phyloP scores from a whole-genome alignment of 2,113 vertebrate genomes.

The Syngnathus floridae region DNA sequence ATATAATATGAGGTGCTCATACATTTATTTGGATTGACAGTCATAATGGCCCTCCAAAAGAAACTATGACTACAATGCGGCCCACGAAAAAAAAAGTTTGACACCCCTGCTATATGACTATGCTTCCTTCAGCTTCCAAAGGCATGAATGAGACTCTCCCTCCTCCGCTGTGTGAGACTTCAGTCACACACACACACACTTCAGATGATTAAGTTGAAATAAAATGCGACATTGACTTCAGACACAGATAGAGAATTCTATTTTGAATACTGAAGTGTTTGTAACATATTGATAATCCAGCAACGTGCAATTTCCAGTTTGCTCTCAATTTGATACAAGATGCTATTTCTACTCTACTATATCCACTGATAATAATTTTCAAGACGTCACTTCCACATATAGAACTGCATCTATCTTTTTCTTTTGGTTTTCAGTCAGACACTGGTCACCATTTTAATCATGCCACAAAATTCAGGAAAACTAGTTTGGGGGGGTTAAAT shows the following conservation, averaged over 20 bases:
- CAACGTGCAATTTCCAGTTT: background rate
- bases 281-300: background rate
- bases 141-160: background rate
- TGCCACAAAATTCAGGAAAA: too few species aligned
- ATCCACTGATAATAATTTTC: background rate
- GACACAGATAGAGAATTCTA: background rate
- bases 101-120: too few species aligned
- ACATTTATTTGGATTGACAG: too few species aligned
- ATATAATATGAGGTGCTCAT: too few species aligned
- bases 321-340: background rate
- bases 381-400: too few species aligned
- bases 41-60: too few species aligned
- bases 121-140: background rate
- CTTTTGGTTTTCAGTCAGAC: too few species aligned
- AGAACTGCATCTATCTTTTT: too few species aligned
- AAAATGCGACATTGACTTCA: background rate
- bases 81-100: too few species aligned
- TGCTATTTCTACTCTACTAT: background rate
- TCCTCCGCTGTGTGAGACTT: background rate
- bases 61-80: too few species aligned
- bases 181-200: background rate
- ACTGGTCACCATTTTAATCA: background rate
- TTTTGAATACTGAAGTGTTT: background rate
- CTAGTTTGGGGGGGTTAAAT: too few species aligned
- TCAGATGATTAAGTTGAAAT: background rate